Conservation (phyloP, 2,797 vertebrate species). For the Thripadectes ignobilis region DNA sequence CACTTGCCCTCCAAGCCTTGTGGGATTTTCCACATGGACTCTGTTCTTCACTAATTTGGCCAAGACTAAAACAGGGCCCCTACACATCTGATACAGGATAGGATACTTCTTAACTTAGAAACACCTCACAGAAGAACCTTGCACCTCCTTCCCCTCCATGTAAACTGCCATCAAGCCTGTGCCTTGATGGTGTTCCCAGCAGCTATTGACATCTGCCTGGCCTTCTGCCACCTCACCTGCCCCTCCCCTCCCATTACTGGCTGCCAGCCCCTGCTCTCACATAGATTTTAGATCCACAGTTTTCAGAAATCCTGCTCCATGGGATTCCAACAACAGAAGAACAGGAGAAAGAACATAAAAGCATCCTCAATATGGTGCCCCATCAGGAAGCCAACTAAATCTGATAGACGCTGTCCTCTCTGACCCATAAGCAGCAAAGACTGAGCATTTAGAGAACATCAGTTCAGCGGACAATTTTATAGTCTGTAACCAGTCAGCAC, state of each 20-base stretch:
- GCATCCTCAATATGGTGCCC: slow-evolving; percentile 8
- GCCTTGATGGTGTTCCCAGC: neutral
- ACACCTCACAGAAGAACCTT: neutral
- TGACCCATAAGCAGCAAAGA: neutral
- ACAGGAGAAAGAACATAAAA: slow-evolving; percentile 32
- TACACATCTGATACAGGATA: neutral
- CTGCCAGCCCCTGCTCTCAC: neutral
- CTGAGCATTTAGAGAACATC: neutral
- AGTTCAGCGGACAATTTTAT: neutral
- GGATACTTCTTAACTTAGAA: neutral
- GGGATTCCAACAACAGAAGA: slow-evolving; percentile 36
- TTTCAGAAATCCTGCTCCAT: slow-evolving; percentile 3
- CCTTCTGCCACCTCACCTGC: neutral
- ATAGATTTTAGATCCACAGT: neutral
- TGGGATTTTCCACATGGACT: neutral
- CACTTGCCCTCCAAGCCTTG: neutral
- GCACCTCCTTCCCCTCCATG: neutral
- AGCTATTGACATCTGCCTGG: neutral
- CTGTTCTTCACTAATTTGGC: neutral
- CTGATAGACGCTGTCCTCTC: slow-evolving; percentile 4
- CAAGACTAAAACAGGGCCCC: neutral
- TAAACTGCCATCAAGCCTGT: neutral
- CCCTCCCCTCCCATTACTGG: neutral
- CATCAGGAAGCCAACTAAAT: slow-evolving; percentile 51
- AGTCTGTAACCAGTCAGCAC: neutral